Base-by-base conservation (phyloP, 2,797 vertebrate genomes). In the Microctenopoma steveboyesi region DNA sequence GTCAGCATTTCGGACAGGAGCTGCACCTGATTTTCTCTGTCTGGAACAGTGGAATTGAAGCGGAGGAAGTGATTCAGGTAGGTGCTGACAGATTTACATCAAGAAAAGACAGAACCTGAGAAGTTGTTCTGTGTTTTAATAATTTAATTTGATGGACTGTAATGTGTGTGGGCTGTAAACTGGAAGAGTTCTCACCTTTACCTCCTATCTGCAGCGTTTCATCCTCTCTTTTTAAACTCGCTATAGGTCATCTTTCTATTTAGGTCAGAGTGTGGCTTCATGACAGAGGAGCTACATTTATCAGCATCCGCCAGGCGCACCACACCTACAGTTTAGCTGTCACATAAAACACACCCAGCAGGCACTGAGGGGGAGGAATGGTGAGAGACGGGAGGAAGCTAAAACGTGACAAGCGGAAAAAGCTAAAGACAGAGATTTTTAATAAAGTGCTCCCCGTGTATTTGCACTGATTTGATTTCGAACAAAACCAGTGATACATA, bases 51-150 rank as follows among this genome's bases (percentile, higher is more conserved):
- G 2, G 73, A 86, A 88, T 55, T 45, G 61, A 28, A 58, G 74
- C 65, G 45, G 28, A 28, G 84, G 75, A 79, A 86, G 33, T 54
- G 33, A 68, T 1, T 54, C 16, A 28, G 28, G n/a, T 13, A 35
- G 48, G 53, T 39, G 66, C 28, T 53, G 81, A 74, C 79, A 86
- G 70, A 48, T 90, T 88, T 86, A 88, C 79, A 37, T 77, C 80
- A 78, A 87, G 88, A 89, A 89, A 79, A 69, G 13, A 71, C 42
- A 57, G 15, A 66, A 83, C 28, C 54, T 78, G 76, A 81, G 63
- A 79, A 46, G 39, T 12, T 45, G 14, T 15, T 16, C 14, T 13
- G 42, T 43, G 15, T 11, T 12, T 40, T 12, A 10, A 22, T 22
- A 22, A 22, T 22, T 22, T 22, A 28, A 46, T 16, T n/a, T 8